Evolutionary conservation across 2,888 invertebrate species (phyloP), one percentile per base, ranked within the genome.

Genomic region (Dusona sp.): DNA sequence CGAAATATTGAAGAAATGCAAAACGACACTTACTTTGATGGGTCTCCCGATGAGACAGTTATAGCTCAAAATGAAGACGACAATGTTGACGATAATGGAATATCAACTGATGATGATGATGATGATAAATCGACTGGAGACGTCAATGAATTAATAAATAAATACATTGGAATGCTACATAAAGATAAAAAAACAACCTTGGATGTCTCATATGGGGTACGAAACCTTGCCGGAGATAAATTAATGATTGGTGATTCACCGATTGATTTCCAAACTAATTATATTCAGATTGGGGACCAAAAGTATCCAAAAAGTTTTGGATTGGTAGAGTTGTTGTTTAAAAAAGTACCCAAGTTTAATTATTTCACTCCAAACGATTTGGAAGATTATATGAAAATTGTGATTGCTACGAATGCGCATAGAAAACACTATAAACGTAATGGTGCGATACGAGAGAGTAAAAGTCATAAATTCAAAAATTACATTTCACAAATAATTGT

Each of bases 191-290:
- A 70, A 29, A 25, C 29, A 29, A 29, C 3, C 8, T 22, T 48
- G 8, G 33, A 48, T 19, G 51, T 33, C 19, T 51, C n/a, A 4
- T 72, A 33, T 29, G 33, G 72, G 6, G 77, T 89, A n/a, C 82
- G 78, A 81, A 86, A 68, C 57, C 81, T 70, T 22, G 48, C 11
- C 3, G 36, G 16, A 2, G 48, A 74, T 42, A 78, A 70, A n/a
- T 78, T 84, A 36, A 84, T 73, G 79, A 82, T 87, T 54, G 83
- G 87, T 7, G n/a, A 84, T 74, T 38, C 84, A 9, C 38, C 42
- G 16, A 79, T 87, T 29, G 13, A 57, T 8, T 83, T 88, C 72
- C 22, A 72, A 25, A 7, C 29, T 19, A 4, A 48, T 6, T 25
- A 7, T 29, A 57, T 81, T 25, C 38, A 25, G 45, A 51, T 88